Percentiles rank a stretch among this genome's conserved stretches.
phyloP scores from a whole-genome alignment of 2,888 invertebrate genomes.

The Gryllus longicercus region DNA sequence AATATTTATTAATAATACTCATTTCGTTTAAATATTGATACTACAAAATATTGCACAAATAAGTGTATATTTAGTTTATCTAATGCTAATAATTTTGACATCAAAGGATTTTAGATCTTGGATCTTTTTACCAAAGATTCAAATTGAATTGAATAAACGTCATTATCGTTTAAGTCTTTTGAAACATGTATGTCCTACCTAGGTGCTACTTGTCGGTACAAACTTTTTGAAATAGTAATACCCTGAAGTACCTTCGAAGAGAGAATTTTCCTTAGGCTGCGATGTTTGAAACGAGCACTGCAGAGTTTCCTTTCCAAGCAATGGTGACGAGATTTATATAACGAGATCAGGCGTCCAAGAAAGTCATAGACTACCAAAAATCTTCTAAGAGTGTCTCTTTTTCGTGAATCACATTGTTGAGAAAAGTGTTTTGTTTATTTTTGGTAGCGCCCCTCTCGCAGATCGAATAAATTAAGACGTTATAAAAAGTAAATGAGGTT shows the following conservation, averaged over 20 bases:
- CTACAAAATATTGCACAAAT: no score
- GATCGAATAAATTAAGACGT: not conserved
- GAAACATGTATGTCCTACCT: no score
- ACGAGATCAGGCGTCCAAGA: not conserved
- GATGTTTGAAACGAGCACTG: not conserved
- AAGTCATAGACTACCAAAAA: not conserved
- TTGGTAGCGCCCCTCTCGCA: not conserved
- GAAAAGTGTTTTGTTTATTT: not conserved
- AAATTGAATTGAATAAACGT: no score
- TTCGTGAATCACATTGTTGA: not conserved
- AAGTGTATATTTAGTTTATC: no score
- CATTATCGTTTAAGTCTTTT: no score
- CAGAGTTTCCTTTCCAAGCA: not conserved
- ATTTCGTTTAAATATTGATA: no score
- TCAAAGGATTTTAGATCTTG: no score
- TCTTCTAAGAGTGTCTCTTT: not conserved
- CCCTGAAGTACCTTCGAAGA: not conserved
- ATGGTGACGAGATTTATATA: not conserved
- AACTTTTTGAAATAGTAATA: no score
- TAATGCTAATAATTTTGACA: no score
- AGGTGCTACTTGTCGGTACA: no score
- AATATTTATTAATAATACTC: no score
- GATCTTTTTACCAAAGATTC: no score
- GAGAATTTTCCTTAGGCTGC: not conserved
- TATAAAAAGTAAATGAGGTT: slow-evolving; percentile 6